Evolutionary conservation across 92 coral and sea anemone species (phyloP).

Genomic region (Phymanthus crucifer): DNA sequence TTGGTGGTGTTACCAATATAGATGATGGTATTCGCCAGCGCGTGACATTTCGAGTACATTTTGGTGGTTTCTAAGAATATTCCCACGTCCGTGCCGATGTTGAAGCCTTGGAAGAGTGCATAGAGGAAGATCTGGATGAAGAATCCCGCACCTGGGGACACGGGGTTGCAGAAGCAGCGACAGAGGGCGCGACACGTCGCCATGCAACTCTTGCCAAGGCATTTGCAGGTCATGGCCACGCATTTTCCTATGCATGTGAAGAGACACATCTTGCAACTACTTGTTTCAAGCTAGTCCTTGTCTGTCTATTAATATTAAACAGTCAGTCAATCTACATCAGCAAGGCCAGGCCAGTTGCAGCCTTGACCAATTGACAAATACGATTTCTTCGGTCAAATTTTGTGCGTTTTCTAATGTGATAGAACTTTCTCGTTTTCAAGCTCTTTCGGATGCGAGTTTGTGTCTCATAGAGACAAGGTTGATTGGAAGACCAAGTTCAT

Average conservation of each 20-base stretch:
- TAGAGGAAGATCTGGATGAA: slow-evolving; percentile 76
- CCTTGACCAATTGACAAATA: too few species aligned
- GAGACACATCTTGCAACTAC: slow-evolving; percentile 35
- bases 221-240: slow-evolving; percentile 59
- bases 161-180: slow-evolving; percentile 80
- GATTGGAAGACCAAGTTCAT: too few species aligned
- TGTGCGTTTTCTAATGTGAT: too few species aligned
- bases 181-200: slow-evolving; percentile 74
- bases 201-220: slow-evolving; percentile 76
- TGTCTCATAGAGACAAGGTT: too few species aligned
- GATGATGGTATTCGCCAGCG: slow-evolving; percentile 56
- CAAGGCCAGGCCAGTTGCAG: not conserved
- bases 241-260: slow-evolving; percentile 55
- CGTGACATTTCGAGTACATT: slow-evolving; percentile 66
- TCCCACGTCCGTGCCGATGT: slow-evolving; percentile 86
- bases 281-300: not conserved
- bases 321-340: not conserved
- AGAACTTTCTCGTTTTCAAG: too few species aligned
- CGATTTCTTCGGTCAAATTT: too few species aligned
- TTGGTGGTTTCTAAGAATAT: slow-evolving; percentile 74
- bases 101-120: slow-evolving; percentile 87
- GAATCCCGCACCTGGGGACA: slow-evolving; percentile 76
- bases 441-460: too few species aligned
- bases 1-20: slow-evolving; percentile 65
- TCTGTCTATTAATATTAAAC: not conserved